Base-by-base conservation (phyloP, 2,113 vertebrate species). In the Zapus hudsonius region DNA sequence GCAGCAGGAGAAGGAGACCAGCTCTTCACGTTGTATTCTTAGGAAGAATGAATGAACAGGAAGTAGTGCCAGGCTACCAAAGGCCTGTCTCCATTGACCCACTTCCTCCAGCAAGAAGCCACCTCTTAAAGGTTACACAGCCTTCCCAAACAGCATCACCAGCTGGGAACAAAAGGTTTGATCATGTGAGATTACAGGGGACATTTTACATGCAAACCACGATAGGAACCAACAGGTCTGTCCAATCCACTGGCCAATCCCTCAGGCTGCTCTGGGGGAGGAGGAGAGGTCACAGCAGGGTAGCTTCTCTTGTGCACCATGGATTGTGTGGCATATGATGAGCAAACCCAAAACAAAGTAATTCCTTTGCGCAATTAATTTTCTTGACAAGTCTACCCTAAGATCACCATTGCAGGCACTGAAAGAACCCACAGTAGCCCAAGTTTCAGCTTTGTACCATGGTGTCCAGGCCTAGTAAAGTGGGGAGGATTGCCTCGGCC, bases 231-330 rank as follows among this genome's bases (percentile, higher is more conserved):
- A 69, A 33, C 10, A 61, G 61, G 33, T 10, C 70, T 5, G 52
- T 63, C 29, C 33, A 20, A n/a, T 59, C 47, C n/a, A 29, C 1
- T 36, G 10, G 11, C 6, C n/a, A 75, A 38, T 15, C 42, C 23
- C 13, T 36, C 19, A 70, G 57, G 22, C 44, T 73, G 22, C 10
- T 5, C 17, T 29, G 7, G 40, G 64, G 33, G 19, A 29, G 57
- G n/a, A 10, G 40, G 17, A n/a, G 38, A 2, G 15, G 44, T 33
- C 22, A n/a, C 15, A 12, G 5, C 29, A 20, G 11, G 13, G 0
- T 12, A 42, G 44, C 3, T 19, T 1, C 12, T 55, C 12, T 1
- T 10, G 23, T 25, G 33, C 31, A 38, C 9, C 17, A 38, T 74
- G 29, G 23, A 16, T 12, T 22, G 10, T 7, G 38, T 55, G 33